A percentile compares a stretch with the other conserved stretches of the same genome.
These are phyloP conservation scores for Stomatorhinus walkeri DNA, from an alignment of 2,797 vertebrate species.

Conservation along the genomic window DNA sequence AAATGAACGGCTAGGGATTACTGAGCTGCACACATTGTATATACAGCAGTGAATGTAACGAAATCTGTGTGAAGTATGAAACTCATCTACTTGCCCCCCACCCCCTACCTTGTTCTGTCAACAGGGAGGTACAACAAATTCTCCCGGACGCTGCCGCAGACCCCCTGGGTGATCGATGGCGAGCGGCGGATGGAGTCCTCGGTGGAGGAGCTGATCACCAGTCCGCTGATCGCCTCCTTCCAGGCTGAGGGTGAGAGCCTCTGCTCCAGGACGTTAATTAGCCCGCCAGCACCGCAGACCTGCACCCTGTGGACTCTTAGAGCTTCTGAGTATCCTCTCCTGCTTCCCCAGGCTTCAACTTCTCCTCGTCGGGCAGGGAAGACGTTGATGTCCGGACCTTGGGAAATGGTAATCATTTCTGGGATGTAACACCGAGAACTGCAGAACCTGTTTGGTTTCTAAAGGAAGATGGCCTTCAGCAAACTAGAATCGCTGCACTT, in stretches of 20 bases:
- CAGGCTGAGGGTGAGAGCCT: conserved; percentile 73
- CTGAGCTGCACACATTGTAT: background rate
- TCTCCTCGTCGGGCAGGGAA: conserved; percentile 94
- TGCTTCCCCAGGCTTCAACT: conserved; percentile 77
- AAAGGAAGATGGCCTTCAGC: background rate
- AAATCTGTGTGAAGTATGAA: background rate
- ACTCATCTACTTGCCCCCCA: background rate
- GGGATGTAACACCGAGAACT: background rate
- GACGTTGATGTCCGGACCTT: conserved; percentile 94
- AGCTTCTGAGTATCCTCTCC: background rate
- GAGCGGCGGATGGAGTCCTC: conserved; percentile 94
- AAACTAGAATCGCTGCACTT: background rate
- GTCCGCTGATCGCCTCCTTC: conserved; percentile 71
- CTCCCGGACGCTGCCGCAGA: conserved; percentile 86
- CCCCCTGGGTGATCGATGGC: conserved; percentile 98
- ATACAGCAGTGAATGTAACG: background rate
- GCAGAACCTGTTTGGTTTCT: background rate
- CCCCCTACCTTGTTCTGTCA: background rate
- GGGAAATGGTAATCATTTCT: conserved; percentile 74
- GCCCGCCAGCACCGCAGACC: background rate
- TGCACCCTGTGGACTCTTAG: background rate
- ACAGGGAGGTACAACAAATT: conserved; percentile 96
- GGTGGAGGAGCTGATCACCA: conserved; percentile 91
- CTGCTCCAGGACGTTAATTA: background rate
- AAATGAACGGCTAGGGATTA: background rate